Evolutionary conservation across 2,797 vertebrate species (phyloP).

Genomic region (Squalus acanthias): DNA sequence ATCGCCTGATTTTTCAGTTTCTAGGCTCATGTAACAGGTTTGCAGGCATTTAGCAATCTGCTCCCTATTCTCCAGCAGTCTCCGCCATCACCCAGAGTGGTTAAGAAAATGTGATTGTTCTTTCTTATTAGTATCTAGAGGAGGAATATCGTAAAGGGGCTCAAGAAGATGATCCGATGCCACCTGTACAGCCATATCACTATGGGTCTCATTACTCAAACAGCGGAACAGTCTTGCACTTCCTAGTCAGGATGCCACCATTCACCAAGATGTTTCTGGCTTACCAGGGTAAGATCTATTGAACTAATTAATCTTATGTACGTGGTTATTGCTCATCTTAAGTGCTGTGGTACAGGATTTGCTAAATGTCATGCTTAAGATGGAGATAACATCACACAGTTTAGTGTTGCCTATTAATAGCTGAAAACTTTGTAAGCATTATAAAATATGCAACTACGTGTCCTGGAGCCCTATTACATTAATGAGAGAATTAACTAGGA

Average conservation of each 20-base stretch:
- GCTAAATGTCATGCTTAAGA: neutral
- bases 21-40: neutral
- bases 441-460: neutral
- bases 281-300: constrained; percentile 76
- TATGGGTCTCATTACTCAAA: constrained; percentile 98
- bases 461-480: neutral
- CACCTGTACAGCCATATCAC: constrained; percentile 94
- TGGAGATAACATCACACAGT: neutral
- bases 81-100: neutral
- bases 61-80: neutral
- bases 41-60: neutral
- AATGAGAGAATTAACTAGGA: neutral
- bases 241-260: constrained; percentile 92
- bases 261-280: constrained; percentile 99
- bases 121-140: constrained; percentile 77
- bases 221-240: constrained; percentile 94
- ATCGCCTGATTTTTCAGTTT: neutral
- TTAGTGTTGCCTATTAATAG: neutral
- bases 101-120: constrained; percentile 15
- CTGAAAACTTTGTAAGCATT: neutral
- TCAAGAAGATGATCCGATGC: constrained; percentile 94
- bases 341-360: neutral
- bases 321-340: neutral
- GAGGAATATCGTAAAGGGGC: constrained; percentile 92
- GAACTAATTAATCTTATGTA: neutral